phyloP scores from a whole-genome alignment of 2,888 invertebrate species.

The Lamproptera curius region DNA sequence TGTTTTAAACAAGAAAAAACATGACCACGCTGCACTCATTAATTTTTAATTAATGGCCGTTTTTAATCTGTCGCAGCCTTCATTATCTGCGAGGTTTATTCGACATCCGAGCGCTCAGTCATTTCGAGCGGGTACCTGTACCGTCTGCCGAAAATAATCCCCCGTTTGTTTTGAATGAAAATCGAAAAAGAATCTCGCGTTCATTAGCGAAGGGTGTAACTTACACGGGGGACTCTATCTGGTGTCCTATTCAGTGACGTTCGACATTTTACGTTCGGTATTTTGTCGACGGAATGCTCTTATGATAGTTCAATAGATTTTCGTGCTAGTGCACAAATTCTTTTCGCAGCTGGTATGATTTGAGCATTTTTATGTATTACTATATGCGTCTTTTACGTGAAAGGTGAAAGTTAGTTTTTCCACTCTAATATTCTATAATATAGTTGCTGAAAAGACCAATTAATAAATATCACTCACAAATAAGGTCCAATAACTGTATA shows the following conservation, averaged over 20 bases:
- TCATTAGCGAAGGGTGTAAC: constrained; percentile 72
- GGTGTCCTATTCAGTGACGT: constrained; percentile 36
- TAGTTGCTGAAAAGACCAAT: too few relatives aligned
- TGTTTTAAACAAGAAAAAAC: constrained; percentile 3
- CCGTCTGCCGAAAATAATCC: constrained; percentile 62
- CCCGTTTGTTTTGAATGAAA: constrained; percentile 64
- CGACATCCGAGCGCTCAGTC: constrained; percentile 15
- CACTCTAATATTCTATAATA: too few relatives aligned
- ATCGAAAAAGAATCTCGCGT: constrained; percentile 71
- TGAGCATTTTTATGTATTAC: too few relatives aligned
- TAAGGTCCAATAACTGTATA: too few relatives aligned
- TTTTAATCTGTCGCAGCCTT: constrained; percentile 15
- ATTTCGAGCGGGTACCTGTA: constrained; percentile 35
- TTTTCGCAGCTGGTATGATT: too few relatives aligned
- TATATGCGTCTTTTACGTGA: too few relatives aligned
- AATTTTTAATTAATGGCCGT: constrained; percentile 19
- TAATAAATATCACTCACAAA: too few relatives aligned
- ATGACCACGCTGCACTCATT: constrained; percentile 5
- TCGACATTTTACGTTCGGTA: constrained; percentile 19
- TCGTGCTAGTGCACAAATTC: too few relatives aligned
- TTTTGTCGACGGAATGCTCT: constrained; percentile 26
- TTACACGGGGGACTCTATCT: constrained; percentile 53
- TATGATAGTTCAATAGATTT: too few relatives aligned
- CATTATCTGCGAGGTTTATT: constrained; percentile 16
- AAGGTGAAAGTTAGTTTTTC: too few relatives aligned